Percentiles rank a stretch among this genome's conserved stretches.
phyloP scores from a whole-genome alignment of 2,113 vertebrate species.

The Calonectris borealis region DNA sequence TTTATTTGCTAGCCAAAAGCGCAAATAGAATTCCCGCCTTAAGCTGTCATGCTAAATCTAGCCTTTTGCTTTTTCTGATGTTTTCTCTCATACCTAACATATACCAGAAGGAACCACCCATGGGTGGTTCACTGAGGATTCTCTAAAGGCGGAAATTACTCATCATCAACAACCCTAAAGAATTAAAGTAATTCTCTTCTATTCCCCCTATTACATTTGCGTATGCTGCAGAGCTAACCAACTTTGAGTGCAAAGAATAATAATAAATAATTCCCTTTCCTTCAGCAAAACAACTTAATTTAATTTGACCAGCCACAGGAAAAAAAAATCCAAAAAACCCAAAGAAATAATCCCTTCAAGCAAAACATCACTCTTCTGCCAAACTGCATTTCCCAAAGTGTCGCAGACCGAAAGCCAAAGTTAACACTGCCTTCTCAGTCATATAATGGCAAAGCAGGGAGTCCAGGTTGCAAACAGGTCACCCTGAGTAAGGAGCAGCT shows the following conservation, averaged over 20 bases:
- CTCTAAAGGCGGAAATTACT: background rate
- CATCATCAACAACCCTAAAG: background rate
- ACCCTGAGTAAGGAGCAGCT: background rate
- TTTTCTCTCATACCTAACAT: background rate
- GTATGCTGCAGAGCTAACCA: slow-evolving; percentile 22
- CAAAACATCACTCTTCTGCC: slow-evolving; percentile 50
- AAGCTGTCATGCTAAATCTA: background rate
- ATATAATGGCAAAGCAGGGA: background rate
- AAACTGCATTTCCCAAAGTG: slow-evolving; percentile 22
- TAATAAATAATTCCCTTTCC: slow-evolving; percentile 41
- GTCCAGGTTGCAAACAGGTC: background rate
- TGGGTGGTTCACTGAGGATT: background rate
- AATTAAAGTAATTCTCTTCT: slow-evolving; percentile 2
- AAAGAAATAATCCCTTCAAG: slow-evolving; percentile 54
- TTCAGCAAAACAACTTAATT: slow-evolving; percentile 56
- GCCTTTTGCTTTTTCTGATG: background rate
- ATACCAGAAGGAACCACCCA: background rate
- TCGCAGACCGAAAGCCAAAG: background rate
- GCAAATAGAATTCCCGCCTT: background rate
- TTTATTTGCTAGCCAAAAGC: background rate
- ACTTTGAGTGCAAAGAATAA: slow-evolving; percentile 6
- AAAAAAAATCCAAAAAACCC: background rate
- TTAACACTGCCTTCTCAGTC: slow-evolving; percentile 3
- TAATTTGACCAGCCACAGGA: slow-evolving; percentile 30
- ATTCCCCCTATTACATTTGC: slow-evolving; percentile 16